Evolutionary conservation across 2,113 vertebrate genomes (phyloP), one percentile per base, ranked within the genome.

Genomic region (Centropristis striata): DNA sequence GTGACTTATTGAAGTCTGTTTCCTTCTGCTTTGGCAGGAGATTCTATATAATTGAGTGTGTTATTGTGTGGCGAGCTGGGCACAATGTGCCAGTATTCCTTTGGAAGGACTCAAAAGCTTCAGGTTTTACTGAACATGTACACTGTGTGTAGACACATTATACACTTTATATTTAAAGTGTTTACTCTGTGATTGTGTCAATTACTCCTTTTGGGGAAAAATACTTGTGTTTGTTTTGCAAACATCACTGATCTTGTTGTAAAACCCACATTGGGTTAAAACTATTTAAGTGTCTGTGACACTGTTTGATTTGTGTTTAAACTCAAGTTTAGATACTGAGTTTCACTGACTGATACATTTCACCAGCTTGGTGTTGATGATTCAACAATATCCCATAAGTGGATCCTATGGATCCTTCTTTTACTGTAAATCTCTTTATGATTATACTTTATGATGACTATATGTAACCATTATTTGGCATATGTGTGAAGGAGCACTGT

Each of bases 321-420:
- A 72, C 16, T 37, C 20, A 55, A 27, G 74, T 18, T 65, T 36
- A 86, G 86, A 89, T 90, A 89, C 89, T 47, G 51, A 32, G 88
- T 92, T 81, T 92, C 84, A 75, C 42, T 54, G 60, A 72, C 44
- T 55, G 63, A 80, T 65, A 44, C 20, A 14, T 78, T 63, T 80
- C 58, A 84, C 85, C 86, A 80, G 37, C 50, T 82, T 77, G 32
- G 6, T 77, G 71, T 21, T 78, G 78, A 77, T 86, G 58, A 83
- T 73, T 69, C 9, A 51, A 27, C 42, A 66, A 61, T 44, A 32
- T 80, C 58, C 84, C 71, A 47, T 70, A 37, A 23, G 74, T 61
- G 58, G 84, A 94, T 94, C 90, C 92, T 9, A 80, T 88, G 91
- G 91, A 91, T 93, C 84, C 71, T 32, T 53, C 41, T 47, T 61